These are phyloP conservation scores for Epizoanthus rinbou DNA, from an alignment of 92 coral and sea anemone genomes.

Conservation along the genomic window DNA sequence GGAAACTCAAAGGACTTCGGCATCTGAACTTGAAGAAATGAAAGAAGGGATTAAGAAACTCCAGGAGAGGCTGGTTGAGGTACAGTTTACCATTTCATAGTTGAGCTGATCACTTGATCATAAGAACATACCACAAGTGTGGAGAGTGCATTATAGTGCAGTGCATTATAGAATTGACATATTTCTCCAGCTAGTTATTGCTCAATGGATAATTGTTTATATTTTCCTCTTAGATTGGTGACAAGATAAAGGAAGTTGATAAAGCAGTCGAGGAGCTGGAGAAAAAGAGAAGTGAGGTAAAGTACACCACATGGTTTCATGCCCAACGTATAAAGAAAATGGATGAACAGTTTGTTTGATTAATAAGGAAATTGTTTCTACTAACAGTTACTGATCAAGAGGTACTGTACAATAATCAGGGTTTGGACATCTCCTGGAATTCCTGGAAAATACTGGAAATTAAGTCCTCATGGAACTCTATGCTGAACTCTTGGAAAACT, in stretches of 20 bases:
- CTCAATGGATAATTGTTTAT: no score
- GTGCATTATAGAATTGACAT: no score
- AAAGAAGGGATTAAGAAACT: conserved; percentile 68
- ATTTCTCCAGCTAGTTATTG: no score
- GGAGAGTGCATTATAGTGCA: no score
- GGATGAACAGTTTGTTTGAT: background rate
- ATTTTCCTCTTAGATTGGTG: conserved; percentile 60
- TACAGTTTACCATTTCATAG: background rate
- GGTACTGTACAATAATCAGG: background rate
- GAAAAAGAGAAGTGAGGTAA: conserved; percentile 82
- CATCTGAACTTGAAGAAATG: conserved; percentile 77
- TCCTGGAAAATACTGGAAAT: background rate
- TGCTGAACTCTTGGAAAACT: background rate
- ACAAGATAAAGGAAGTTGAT: conserved; percentile 70
- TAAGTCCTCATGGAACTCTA: background rate
- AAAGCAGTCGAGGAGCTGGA: conserved; percentile 79
- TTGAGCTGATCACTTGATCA: no score
- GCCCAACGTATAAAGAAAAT: background rate
- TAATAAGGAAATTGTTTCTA: no score
- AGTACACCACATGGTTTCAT: background rate
- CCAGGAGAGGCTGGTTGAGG: conserved; percentile 71
- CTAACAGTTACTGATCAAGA: no score
- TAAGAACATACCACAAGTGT: no score
- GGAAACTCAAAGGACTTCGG: conserved; percentile 88
- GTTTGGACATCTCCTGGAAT: background rate